A percentile compares a stretch with the other conserved stretches of the same genome.
Evolutionary conservation across 1,140 invertebrate genomes (phyloP).

Genomic region (Drosophila ananassae): DNA sequence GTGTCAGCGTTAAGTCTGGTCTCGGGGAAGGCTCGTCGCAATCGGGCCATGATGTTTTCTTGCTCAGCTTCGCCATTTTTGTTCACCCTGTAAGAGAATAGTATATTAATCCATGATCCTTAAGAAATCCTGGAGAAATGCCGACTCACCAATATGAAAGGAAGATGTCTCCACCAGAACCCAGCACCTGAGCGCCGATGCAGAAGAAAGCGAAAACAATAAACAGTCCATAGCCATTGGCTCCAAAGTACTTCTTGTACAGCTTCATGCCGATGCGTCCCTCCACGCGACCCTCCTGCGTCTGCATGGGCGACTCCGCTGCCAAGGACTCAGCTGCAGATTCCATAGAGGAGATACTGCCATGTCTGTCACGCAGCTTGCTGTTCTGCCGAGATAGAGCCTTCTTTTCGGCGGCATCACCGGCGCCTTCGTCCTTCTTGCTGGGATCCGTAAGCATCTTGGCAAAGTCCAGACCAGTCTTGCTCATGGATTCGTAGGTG

Average conservation of each 20-base stretch:
- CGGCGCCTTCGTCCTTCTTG: conserved; percentile 80
- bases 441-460: conserved; percentile 86
- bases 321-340: conserved; percentile 87
- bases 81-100: conserved; percentile 62
- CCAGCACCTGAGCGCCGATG: conserved; percentile 87
- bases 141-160: conserved; percentile 87
- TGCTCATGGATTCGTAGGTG: conserved; percentile 87
- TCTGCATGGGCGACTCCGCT: conserved; percentile 83
- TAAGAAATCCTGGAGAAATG: not conserved
- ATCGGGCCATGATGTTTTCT: conserved; percentile 53
- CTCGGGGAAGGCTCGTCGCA: conserved; percentile 53
- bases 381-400: conserved; percentile 65
- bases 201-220: conserved; percentile 81
- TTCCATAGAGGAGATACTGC: conserved; percentile 84
- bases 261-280: conserved; percentile 86
- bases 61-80: conserved; percentile 61
- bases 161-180: conserved; percentile 89
- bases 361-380: conserved; percentile 79
- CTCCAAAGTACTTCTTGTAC: conserved; percentile 87
- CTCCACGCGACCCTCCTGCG: conserved; percentile 85
- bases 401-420: conserved; percentile 46
- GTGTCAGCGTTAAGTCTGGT: conserved; percentile 64
- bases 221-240: conserved; percentile 85
- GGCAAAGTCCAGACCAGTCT: conserved; percentile 88
- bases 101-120: not conserved